Percentiles rank a stretch among this genome's conserved stretches.
phyloP scores from a whole-genome alignment of 2,888 invertebrate genomes.

The Tillus elongatus region DNA sequence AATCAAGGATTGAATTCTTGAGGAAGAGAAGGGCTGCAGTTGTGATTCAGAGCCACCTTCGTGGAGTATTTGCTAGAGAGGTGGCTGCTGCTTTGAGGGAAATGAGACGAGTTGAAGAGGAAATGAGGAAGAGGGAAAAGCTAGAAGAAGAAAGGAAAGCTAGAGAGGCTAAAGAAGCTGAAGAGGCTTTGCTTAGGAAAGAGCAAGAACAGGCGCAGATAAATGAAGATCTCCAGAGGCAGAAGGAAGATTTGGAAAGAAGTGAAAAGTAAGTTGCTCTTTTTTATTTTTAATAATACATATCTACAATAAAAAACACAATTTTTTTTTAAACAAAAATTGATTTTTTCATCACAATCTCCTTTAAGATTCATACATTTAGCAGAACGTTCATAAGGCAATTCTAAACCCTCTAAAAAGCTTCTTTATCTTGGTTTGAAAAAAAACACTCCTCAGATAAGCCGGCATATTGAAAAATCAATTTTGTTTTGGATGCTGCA shows the following conservation, averaged over 20 bases:
- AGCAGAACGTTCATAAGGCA: too few species aligned
- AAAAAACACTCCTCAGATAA: too few species aligned
- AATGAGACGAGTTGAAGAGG: conserved; percentile 78
- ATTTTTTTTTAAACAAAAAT: too few species aligned
- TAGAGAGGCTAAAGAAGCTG: conserved; percentile 48
- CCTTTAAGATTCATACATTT: too few species aligned
- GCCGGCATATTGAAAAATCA: too few species aligned
- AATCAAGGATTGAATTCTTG: conserved; percentile 70
- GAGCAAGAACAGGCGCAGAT: conserved; percentile 27
- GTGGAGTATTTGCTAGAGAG: conserved; percentile 86
- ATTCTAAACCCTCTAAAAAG: not conserved
- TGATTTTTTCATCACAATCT: too few species aligned
- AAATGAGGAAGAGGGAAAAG: conserved; percentile 71
- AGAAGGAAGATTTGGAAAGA: conserved; percentile 51
- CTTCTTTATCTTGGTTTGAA: too few species aligned
- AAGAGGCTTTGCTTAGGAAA: conserved; percentile 24
- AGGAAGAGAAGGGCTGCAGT: conserved; percentile 73
- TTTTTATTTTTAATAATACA: conserved; percentile 5
- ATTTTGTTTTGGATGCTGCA: too few species aligned
- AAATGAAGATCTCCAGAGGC: conserved; percentile 41
- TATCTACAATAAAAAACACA: too few species aligned
- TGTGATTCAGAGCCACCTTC: conserved; percentile 74
- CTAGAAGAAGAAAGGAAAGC: conserved; percentile 61
- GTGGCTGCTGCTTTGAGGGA: conserved; percentile 78
- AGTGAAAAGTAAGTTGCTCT: conserved; percentile 48